Evolutionary conservation across 2,113 vertebrate genomes (phyloP), one percentile per base, ranked within the genome.

Genomic region (Cinclus mexicanus): DNA sequence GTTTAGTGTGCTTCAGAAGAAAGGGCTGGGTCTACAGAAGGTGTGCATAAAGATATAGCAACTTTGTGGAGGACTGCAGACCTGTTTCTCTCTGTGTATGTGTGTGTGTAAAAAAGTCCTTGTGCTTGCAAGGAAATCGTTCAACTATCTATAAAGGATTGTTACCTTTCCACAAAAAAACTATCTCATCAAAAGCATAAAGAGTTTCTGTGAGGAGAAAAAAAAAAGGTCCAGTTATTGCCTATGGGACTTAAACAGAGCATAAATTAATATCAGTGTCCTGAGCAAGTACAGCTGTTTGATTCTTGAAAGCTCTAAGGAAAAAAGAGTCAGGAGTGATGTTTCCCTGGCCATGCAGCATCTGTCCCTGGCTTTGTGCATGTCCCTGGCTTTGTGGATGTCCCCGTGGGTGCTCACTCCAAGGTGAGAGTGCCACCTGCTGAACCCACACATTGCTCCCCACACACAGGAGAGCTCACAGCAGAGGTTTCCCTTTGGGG

Each of bases 401-500:
- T 37, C 35, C 35, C 35, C 35, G 35, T 37, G 3, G 2, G 23
- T 17, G 44, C 39, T 57, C 42, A 5, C 49, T 28, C 56, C 72
- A 59, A 46, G 72, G 77, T 56, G 5, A 78, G n/a, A 94, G 92
- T 94, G 94, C 92, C 95, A 95, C 86, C 92, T 96, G 50, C 88
- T 90, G 88, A 95, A n/a, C 12, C 25, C 44, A 42, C 47, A 11
- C 10, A 1, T 16, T 23, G 10, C n/a, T 81, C 50, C 77, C 37
- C 60, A 42, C 56, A 26, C 33, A 26, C 86, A 3, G 46, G 25
- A 0, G 3, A 68, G 41, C 4, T 91, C 3, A 5, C 44, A 16
- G 31, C 1, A 49, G 50, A 42, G 59, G 33, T 88, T 86, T 81
- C 68, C 64, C 53, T 64, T 35, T 4, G 3, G 44, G 93, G 7